Evolutionary conservation across 2,888 invertebrate genomes (phyloP).

Genomic region (Matsumyia berberina): DNA sequence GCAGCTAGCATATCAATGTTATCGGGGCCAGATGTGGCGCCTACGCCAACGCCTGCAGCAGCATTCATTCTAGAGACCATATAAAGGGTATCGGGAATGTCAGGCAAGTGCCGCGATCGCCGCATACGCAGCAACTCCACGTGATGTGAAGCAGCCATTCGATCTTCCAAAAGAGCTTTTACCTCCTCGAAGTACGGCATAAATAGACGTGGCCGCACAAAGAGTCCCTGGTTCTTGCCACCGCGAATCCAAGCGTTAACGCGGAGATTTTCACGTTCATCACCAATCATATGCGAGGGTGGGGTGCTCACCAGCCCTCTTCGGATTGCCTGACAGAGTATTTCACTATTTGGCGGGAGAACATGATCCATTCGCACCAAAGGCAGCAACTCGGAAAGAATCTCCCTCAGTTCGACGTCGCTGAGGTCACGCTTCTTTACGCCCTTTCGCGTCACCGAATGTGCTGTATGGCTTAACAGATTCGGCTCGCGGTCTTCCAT

Average conservation of each 20-base stretch:
- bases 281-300: slow-evolving; percentile 93
- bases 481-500: slow-evolving; percentile 96
- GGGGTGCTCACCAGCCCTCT: slow-evolving; percentile 92
- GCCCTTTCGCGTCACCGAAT: slow-evolving; percentile 93
- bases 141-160: slow-evolving; percentile 89
- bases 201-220: slow-evolving; percentile 94
- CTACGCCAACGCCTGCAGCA: slow-evolving; percentile 79
- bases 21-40: slow-evolving; percentile 82
- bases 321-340: slow-evolving; percentile 88
- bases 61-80: slow-evolving; percentile 88
- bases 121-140: slow-evolving; percentile 89
- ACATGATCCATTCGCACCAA: slow-evolving; percentile 95
- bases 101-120: slow-evolving; percentile 89
- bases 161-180: slow-evolving; percentile 93
- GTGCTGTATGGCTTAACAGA: slow-evolving; percentile 95
- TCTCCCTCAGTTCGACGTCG: slow-evolving; percentile 93
- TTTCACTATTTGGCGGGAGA: slow-evolving; percentile 92
- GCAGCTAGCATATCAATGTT: slow-evolving; percentile 88
- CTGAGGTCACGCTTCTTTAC: slow-evolving; percentile 92
- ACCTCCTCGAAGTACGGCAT: slow-evolving; percentile 98
- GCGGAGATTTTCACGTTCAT: slow-evolving; percentile 87
- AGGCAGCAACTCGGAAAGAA: slow-evolving; percentile 92
- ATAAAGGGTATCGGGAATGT: slow-evolving; percentile 96
- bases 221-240: slow-evolving; percentile 88
- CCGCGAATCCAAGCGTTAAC: slow-evolving; percentile 93